Conservation (phyloP, 2,888 invertebrate genomes). For the Xanthorhoe designata region DNA sequence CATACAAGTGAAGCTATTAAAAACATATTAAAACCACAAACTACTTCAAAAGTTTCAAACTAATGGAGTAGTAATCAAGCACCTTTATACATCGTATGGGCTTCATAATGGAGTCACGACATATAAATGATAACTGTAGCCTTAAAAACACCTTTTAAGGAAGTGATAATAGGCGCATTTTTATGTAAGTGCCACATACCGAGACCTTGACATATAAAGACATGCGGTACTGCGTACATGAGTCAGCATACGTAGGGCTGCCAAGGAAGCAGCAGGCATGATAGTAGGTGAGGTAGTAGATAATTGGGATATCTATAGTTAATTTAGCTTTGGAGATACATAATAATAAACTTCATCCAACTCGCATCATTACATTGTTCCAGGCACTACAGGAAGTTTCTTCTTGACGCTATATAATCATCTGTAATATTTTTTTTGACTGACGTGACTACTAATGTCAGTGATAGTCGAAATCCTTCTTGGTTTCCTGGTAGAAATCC, state of each 20-base stretch:
- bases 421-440: too few species aligned
- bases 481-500: too few species aligned
- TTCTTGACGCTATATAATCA: too few species aligned
- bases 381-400: too few species aligned
- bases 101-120: neutral
- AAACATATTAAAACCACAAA: too few species aligned
- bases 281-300: neutral
- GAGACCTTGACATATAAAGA: slow-evolving; percentile 41
- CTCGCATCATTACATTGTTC: too few species aligned
- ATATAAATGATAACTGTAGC: neutral
- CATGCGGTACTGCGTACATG: slow-evolving; percentile 31
- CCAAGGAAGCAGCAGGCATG: neutral
- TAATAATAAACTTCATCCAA: too few species aligned
- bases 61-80: neutral
- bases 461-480: too few species aligned
- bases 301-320: neutral
- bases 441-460: too few species aligned
- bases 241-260: slow-evolving; percentile 25
- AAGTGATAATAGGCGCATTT: slow-evolving; percentile 23
- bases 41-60: neutral
- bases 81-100: neutral
- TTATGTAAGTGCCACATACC: slow-evolving; percentile 22
- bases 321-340: too few species aligned
- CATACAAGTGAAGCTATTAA: too few species aligned
- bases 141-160: slow-evolving; percentile 6